These are phyloP conservation scores for Drosophila histrio DNA, from an alignment of 2,888 invertebrate genomes.

Conservation along the genomic window DNA sequence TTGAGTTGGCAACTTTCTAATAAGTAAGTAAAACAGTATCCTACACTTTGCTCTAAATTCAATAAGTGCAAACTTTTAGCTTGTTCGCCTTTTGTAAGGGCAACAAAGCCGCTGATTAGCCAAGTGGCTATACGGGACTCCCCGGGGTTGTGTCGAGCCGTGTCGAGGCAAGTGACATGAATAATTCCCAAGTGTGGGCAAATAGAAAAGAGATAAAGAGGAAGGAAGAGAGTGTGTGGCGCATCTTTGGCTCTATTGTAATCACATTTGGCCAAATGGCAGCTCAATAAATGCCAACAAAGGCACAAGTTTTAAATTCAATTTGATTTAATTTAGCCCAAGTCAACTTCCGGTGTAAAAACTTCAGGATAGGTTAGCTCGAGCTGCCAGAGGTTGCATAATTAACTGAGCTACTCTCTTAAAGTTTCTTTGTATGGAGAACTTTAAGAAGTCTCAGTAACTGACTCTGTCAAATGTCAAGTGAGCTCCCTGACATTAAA, in stretches of 20 bases:
- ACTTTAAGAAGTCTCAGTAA: constrained; percentile 11
- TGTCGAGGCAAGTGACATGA: constrained; percentile 57
- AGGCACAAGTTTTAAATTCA: constrained; percentile 67
- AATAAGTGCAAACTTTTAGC: constrained; percentile 57
- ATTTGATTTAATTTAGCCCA: constrained; percentile 68
- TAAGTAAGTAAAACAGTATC: constrained; percentile 60
- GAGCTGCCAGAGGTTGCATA: constrained; percentile 31
- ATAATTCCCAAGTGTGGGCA: constrained; percentile 61
- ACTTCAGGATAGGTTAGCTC: constrained; percentile 20
- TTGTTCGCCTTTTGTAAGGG: constrained; percentile 18
- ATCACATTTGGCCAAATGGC: constrained; percentile 70
- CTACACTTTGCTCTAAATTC: constrained; percentile 59
- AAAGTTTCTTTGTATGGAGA: not conserved
- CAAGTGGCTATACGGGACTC: constrained; percentile 36
- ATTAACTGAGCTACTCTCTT: constrained; percentile 39
- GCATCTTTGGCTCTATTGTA: constrained; percentile 42
- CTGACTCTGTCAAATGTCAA: constrained; percentile 62
- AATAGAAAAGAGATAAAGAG: not conserved
- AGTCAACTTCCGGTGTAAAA: constrained; percentile 33
- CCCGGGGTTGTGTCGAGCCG: not conserved
- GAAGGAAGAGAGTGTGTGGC: not conserved
- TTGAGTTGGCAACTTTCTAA: constrained; percentile 48
- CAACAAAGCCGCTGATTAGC: constrained; percentile 72
- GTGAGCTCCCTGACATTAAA: constrained; percentile 60
- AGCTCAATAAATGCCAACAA: constrained; percentile 51